Base-by-base conservation (phyloP, 2,888 invertebrate species). In the Caenorhabditis auriculariae region DNA sequence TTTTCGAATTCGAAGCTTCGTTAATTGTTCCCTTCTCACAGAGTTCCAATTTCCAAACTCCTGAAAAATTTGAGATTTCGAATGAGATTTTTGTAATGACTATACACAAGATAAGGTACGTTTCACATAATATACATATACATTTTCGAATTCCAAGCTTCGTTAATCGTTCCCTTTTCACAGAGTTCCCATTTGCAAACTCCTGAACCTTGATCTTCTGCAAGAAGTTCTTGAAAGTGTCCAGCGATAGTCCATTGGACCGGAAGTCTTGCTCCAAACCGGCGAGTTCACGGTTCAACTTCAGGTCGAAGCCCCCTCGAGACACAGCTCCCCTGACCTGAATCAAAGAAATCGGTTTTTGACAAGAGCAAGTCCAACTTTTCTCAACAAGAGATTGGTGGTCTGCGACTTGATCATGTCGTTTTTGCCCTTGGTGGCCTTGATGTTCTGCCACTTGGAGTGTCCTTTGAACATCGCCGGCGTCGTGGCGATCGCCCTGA, bases 401-500 rank as follows among this genome's bases (percentile, higher is more conserved):
- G 71, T 69, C 50, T 70, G 66, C 28, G 78, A 75, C 48, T 64
- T 63, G 9, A 65, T 39, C 56, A 65, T 43, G 45, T 79, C 79
- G 44, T 76, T 77, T 53, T 77, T 77, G 15, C 72, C 78, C 53
- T 79, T 79, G 28, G 62, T 65, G 17, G 67, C 72, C 51, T 74
- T 72, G 60, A 80, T 78, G 54, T 80, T 80, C 50, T 77, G 75
- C 80, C 80, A 80, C 55, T 80, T 76, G 9, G 76, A 76, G 59
- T 80, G 80, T n/a, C 79, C 80, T 39, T 80, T 79, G 23, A 38
- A 24, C 2, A 60, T 39, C 21, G 32, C 9, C 17, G 53, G 42
- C 2, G 66, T 55, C 19, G 61, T 12, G 46, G 42, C 35, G 27
- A 57, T n/a, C 26, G 37, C 2, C 28, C 54, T 23, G 47, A 32